Evolutionary conservation across 2,888 invertebrate genomes (phyloP).

Genomic region (Lacanobia wlatinum): DNA sequence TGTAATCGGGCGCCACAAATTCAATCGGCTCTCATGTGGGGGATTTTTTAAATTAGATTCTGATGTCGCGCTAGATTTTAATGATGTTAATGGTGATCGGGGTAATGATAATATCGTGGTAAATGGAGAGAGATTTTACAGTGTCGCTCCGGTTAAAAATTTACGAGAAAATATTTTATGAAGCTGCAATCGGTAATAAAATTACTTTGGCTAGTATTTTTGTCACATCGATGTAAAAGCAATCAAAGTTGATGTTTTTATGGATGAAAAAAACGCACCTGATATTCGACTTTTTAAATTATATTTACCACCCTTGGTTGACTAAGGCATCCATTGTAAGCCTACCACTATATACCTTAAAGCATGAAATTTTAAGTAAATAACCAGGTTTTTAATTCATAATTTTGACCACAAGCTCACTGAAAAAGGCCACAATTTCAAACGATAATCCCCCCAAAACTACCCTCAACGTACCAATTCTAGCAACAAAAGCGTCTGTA

Average conservation of each 20-base stretch:
- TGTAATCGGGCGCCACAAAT: slow-evolving; percentile 85
- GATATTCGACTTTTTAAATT: neutral
- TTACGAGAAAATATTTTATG: slow-evolving; percentile 9
- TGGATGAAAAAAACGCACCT: neutral
- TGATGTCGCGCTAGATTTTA: slow-evolving; percentile 53
- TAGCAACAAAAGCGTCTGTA: slow-evolving; percentile 35
- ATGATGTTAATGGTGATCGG: slow-evolving; percentile 59
- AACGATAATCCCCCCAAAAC: slow-evolving; percentile 3
- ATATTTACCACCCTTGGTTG: neutral
- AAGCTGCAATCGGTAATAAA: neutral
- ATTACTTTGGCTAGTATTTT: neutral
- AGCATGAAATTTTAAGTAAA: too few relatives aligned
- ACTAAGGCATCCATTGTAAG: too few relatives aligned
- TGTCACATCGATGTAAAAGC: neutral
- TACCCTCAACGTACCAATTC: slow-evolving; percentile 25
- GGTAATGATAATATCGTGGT: slow-evolving; percentile 48
- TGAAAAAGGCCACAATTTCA: too few relatives aligned
- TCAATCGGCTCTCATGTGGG: slow-evolving; percentile 73
- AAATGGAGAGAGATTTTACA: slow-evolving; percentile 28
- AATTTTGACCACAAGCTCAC: too few relatives aligned
- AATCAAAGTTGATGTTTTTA: neutral
- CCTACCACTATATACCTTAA: too few relatives aligned
- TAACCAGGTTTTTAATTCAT: too few relatives aligned
- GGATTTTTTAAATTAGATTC: slow-evolving; percentile 61
- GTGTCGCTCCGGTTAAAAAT: neutral